Evolutionary conservation across 1,140 invertebrate species (phyloP), one percentile per base, ranked within the genome.

Genomic region (Ceratoteleas bidentatus): DNA sequence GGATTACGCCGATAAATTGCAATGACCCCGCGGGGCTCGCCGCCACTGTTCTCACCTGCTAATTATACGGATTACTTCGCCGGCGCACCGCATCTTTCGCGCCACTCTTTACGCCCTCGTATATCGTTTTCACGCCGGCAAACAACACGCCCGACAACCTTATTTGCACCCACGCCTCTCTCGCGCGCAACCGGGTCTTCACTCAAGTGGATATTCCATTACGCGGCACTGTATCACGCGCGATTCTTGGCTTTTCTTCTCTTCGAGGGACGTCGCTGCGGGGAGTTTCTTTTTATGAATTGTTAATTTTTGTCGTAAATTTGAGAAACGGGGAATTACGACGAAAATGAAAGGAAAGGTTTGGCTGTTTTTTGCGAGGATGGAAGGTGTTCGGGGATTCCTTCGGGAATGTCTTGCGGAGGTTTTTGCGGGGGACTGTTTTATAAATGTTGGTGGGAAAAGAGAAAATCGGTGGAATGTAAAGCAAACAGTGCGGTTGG

Each of bases 61-160:
- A 83, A 85, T 85, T 85, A 81, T 73, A 85, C 69, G 72, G 47
- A 85, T 80, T 84, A 80, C 69, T 60, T 79, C 66, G 64, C 75
- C 69, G 53, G 14, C 75, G 66, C 49, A 60, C 36, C 56, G 43
- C 53, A 68, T 65, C 65, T 81, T 74, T 73, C 53, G 58, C 74
- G 43, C 69, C 69, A 73, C 68, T 69, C 74, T 82, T 77, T 73
- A 77, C 80, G 64, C 73, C 69, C 56, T 69, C 74, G 52, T 68
- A 64, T 64, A 70, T 73, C 73, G 62, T 74, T 76, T 82, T 65
- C 57, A 66, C 49, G 34, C 52, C 56, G 57, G 10, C 68, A 68
- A 79, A 72, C 68, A 79, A 68, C 62, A 62, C 68, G 49, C 56
- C 62, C 56, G 61, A 64, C 58, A 58, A 77, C 14, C 53, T 77